Conservation (phyloP, 1,140 invertebrate species). For the Trachymyrmex cornetzi region DNA sequence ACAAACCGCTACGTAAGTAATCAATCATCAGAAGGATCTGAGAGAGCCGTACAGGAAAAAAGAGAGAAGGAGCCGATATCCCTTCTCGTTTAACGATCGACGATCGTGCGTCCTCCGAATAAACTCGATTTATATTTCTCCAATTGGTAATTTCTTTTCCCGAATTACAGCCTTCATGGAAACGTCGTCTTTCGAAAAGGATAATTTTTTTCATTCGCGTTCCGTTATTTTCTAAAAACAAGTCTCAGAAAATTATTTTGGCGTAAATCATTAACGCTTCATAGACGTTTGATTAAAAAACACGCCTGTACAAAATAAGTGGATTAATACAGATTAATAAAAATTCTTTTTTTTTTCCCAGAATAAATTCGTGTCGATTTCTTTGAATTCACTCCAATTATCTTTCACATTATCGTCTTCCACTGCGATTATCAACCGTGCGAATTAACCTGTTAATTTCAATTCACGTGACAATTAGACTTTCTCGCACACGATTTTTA, state of each 20-base stretch:
- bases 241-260: slow-evolving; percentile 22
- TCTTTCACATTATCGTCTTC: neutral
- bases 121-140: slow-evolving; percentile 19
- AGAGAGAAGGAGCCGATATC: slow-evolving; percentile 37
- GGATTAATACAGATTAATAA: slow-evolving; percentile 37
- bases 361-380: slow-evolving; percentile 11
- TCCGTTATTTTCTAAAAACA: slow-evolving; percentile 43
- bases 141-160: slow-evolving; percentile 18
- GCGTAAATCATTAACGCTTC: neutral
- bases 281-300: neutral
- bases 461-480: slow-evolving; percentile 2
- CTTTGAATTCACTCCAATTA: neutral
- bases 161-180: slow-evolving; percentile 16
- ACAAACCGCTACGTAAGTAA: slow-evolving; percentile 74
- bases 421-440: neutral
- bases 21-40: slow-evolving; percentile 35
- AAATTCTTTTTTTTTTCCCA: slow-evolving; percentile 10
- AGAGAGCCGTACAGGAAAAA: slow-evolving; percentile 43
- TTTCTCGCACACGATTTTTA: slow-evolving; percentile 16
- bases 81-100: slow-evolving; percentile 41
- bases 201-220: slow-evolving; percentile 11
- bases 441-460: slow-evolving; percentile 14
- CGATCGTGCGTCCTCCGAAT: slow-evolving; percentile 16
- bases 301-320: slow-evolving; percentile 11
- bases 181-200: slow-evolving; percentile 20